Percentiles rank a stretch among this genome's conserved stretches.
Conservation (phyloP, 2,888 invertebrate genomes). For the Epinotia demarniana region DNA sequence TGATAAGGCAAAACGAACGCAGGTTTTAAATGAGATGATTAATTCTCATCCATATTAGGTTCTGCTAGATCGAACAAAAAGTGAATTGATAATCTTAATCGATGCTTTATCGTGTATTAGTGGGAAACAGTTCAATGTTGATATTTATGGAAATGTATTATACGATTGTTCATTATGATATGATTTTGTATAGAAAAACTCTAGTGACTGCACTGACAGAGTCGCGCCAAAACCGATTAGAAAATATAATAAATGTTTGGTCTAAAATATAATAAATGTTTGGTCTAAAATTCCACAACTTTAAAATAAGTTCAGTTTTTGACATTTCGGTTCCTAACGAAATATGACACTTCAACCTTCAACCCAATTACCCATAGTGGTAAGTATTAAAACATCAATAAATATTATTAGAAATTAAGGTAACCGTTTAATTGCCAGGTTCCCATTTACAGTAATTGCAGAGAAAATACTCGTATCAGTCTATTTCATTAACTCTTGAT, state of each 20-base stretch:
- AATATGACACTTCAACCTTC: too few species aligned
- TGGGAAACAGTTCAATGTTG: not conserved
- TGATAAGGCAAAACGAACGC: slow-evolving; percentile 28
- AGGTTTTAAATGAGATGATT: slow-evolving; percentile 31
- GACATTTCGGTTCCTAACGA: too few species aligned
- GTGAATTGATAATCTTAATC: slow-evolving; percentile 11
- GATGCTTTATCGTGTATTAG: not conserved
- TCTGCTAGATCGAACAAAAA: slow-evolving; percentile 18
- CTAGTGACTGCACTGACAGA: too few species aligned
- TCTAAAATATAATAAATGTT: too few species aligned
- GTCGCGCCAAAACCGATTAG: too few species aligned
- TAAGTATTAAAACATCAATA: too few species aligned
- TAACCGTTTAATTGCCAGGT: slow-evolving; percentile 3
- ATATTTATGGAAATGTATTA: not conserved
- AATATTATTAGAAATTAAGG: not conserved
- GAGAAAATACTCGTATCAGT: not conserved
- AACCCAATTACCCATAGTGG: too few species aligned
- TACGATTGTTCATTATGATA: not conserved
- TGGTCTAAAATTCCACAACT: too few species aligned
- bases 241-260: too few species aligned
- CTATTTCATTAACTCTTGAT: not conserved
- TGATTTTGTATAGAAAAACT: too few species aligned
- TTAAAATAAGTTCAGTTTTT: too few species aligned
- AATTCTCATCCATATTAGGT: slow-evolving; percentile 22
- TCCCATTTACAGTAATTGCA: not conserved